Conservation (phyloP, 1,140 invertebrate species). For the Drosophila orena region DNA sequence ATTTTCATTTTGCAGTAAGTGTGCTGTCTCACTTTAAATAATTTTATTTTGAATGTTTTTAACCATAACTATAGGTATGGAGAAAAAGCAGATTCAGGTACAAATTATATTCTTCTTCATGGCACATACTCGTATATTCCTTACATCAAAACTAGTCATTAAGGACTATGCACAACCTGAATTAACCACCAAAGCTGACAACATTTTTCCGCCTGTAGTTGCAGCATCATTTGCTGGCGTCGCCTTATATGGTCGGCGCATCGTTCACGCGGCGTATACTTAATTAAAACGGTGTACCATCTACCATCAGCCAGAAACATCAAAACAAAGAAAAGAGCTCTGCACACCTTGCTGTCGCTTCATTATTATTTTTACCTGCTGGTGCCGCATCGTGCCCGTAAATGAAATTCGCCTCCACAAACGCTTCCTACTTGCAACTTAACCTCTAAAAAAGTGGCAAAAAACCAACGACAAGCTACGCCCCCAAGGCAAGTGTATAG, state of each 20-base stretch:
- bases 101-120: no score
- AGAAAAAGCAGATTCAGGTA: no score
- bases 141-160: no score
- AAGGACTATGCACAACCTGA: not conserved
- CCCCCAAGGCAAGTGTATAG: constrained; percentile 59
- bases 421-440: constrained; percentile 77
- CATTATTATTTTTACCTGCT: constrained; percentile 30
- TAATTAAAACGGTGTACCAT: constrained; percentile 70
- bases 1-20: no score
- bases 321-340: constrained; percentile 32
- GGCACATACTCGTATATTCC: no score
- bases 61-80: no score
- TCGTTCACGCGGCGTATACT: constrained; percentile 69
- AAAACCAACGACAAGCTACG: constrained; percentile 52
- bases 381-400: constrained; percentile 71
- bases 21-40: no score
- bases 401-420: constrained; percentile 71
- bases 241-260: constrained; percentile 30
- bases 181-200: not conserved
- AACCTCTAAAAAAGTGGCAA: constrained; percentile 70
- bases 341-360: constrained; percentile 25
- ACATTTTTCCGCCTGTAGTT: constrained; percentile 30
- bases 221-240: constrained; percentile 23
- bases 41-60: no score
- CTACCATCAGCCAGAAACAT: constrained; percentile 46